These are phyloP conservation scores for Epinotia nisella DNA, from an alignment of 2,888 invertebrate species.

Conservation along the genomic window DNA sequence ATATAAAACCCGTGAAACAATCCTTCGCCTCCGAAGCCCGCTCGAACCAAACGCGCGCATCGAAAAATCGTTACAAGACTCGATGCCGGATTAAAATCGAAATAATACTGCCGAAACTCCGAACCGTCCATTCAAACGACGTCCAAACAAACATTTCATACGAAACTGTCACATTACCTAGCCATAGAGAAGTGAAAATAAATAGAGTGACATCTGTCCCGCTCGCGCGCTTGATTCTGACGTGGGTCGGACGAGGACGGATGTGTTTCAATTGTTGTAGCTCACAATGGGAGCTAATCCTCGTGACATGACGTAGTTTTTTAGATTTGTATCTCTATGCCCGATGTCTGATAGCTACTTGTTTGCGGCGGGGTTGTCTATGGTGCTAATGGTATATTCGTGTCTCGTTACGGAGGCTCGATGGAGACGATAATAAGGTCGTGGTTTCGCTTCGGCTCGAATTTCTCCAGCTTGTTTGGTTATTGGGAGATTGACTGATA, in stretches of 20 bases:
- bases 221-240: conserved; percentile 52
- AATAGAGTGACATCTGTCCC: conserved; percentile 71
- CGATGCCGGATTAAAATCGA: conserved; percentile 74
- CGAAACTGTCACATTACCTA: conserved; percentile 80
- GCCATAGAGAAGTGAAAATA: conserved; percentile 80
- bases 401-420: conserved; percentile 69
- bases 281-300: conserved; percentile 81
- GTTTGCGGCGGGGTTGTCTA: conserved; percentile 70
- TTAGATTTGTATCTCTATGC: conserved; percentile 69
- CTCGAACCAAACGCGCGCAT: conserved; percentile 26
- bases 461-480: conserved; percentile 31
- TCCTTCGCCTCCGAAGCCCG: conserved; percentile 9
- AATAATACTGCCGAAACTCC: conserved; percentile 70
- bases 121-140: conserved; percentile 66
- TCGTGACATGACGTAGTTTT: conserved; percentile 75
- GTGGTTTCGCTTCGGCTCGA: conserved; percentile 38
- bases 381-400: conserved; percentile 77
- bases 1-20: conserved; percentile 13
- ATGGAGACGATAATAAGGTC: conserved; percentile 33
- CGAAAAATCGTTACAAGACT: conserved; percentile 56
- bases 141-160: conserved; percentile 81
- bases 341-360: conserved; percentile 78
- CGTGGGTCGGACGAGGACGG: conserved; percentile 66
- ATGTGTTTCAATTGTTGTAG: conserved; percentile 77
- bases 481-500: conserved; percentile 30